A percentile compares a stretch with the other conserved stretches of the same genome.
These are phyloP conservation scores for Triplophysa rosa DNA, from an alignment of 2,113 vertebrate genomes.

Conservation along the genomic window DNA sequence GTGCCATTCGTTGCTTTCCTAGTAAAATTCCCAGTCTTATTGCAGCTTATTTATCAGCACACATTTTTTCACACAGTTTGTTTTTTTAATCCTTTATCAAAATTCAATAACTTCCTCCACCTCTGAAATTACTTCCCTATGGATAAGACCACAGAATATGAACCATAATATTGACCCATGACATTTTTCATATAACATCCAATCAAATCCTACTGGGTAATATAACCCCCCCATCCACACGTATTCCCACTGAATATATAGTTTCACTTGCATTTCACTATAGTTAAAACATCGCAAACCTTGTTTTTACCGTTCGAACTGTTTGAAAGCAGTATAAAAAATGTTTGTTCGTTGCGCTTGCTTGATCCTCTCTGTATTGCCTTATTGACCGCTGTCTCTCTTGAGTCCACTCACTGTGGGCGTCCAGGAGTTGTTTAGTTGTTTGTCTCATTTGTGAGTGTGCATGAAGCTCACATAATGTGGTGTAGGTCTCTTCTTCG, in stretches of 20 bases:
- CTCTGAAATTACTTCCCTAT: too few relatives aligned
- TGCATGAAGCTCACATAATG: background rate
- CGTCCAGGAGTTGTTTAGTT: background rate
- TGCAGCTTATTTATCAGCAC: too few relatives aligned
- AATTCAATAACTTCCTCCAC: too few relatives aligned
- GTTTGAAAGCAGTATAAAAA: background rate
- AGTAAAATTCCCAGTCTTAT: too few relatives aligned
- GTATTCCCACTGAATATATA: too few relatives aligned
- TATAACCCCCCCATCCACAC: too few relatives aligned
- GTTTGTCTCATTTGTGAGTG: slow-evolving; percentile 14
- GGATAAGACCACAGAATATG: background rate
- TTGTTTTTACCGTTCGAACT: background rate
- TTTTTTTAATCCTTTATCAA: too few relatives aligned
- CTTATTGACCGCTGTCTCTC: slow-evolving; percentile 3
- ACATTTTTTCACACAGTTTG: too few relatives aligned
- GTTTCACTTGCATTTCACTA: too few relatives aligned
- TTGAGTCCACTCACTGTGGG: slow-evolving; percentile 19
- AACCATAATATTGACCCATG: background rate
- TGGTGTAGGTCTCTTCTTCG: background rate
- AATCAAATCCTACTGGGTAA: background rate
- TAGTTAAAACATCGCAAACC: background rate
- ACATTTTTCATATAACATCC: background rate
- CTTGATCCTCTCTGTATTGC: background rate
- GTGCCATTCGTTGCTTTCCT: too few relatives aligned
- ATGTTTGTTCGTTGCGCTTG: background rate